Evolutionary conservation across 2,888 invertebrate genomes (phyloP).

Genomic region (Hesperia comma): DNA sequence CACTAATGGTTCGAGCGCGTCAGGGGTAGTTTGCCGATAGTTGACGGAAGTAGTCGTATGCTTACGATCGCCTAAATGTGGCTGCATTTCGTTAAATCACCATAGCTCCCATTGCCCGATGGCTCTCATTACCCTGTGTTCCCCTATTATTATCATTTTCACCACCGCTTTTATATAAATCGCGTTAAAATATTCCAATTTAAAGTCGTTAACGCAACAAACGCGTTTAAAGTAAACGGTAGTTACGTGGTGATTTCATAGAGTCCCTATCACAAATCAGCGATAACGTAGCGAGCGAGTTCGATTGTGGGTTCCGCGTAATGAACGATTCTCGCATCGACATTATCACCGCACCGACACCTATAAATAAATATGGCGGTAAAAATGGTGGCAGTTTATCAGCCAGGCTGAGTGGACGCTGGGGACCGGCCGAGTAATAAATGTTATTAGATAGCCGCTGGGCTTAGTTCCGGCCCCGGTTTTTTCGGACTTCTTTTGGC

Average conservation of each 20-base stretch:
- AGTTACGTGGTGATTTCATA: constrained; percentile 21
- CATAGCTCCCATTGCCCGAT: too few relatives aligned
- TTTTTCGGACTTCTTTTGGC: constrained; percentile 74
- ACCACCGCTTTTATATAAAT: constrained; percentile 19
- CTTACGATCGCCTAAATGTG: too few relatives aligned
- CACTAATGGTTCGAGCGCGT: too few relatives aligned
- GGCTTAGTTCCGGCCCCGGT: constrained; percentile 76
- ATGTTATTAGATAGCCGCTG: constrained; percentile 84
- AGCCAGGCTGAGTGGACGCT: constrained; percentile 81
- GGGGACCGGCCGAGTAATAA: constrained; percentile 81
- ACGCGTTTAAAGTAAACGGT: constrained; percentile 2
- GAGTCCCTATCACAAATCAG: constrained; percentile 48
- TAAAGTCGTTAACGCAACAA: constrained; percentile 1
- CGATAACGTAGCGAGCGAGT: constrained; percentile 46
- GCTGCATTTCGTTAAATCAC: too few relatives aligned
- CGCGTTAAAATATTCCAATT: too few relatives aligned
- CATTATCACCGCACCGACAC: constrained; percentile 74
- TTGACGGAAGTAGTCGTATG: too few relatives aligned
- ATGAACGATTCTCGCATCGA: constrained; percentile 69
- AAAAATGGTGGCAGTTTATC: constrained; percentile 84
- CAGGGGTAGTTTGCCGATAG: too few relatives aligned
- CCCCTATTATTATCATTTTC: too few relatives aligned
- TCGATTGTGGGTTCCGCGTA: constrained; percentile 53
- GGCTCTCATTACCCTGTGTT: too few relatives aligned
- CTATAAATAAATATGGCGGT: constrained; percentile 84